phyloP scores from a whole-genome alignment of 1,140 invertebrate species.

The Eriocheir sinensis region DNA sequence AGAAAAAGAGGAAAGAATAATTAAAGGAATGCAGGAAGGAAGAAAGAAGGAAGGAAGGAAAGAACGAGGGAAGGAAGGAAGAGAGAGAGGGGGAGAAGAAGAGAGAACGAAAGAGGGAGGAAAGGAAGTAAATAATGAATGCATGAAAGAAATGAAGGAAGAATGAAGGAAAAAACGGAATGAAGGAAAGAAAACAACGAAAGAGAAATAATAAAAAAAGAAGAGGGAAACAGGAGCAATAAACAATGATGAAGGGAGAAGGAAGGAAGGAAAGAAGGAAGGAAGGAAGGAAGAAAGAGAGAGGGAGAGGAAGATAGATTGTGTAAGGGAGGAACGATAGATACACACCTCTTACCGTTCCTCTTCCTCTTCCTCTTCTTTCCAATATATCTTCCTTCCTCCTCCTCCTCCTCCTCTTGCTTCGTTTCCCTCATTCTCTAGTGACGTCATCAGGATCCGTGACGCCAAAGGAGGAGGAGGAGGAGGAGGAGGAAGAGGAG shows the following conservation, averaged over 20 bases:
- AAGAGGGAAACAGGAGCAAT: no score
- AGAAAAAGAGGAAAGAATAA: not conserved
- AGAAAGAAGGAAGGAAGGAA: not conserved
- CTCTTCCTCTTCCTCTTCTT: not conserved
- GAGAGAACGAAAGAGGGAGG: not conserved
- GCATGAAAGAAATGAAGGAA: not conserved
- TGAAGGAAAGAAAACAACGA: not conserved
- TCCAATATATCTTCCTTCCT: no score
- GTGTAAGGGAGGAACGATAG: not conserved
- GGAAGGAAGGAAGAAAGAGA: constrained; percentile 33
- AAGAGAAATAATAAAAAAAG: not conserved
- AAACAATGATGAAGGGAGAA: no score
- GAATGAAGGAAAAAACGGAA: not conserved
- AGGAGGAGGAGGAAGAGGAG: no score
- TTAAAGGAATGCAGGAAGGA: not conserved
- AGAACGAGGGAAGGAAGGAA: not conserved
- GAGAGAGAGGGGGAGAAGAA: not conserved
- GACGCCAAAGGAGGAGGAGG: no score
- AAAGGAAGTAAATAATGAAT: not conserved
- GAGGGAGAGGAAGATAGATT: constrained; percentile 33
- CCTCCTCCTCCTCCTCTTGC: constrained; percentile 30
- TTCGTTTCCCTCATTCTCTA: not conserved
- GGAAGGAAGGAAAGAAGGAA: not conserved
- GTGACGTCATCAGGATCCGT: no score
- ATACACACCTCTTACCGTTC: not conserved